These are phyloP conservation scores for Limnephilus auricula DNA, from an alignment of 2,888 invertebrate genomes.

Conservation along the genomic window DNA sequence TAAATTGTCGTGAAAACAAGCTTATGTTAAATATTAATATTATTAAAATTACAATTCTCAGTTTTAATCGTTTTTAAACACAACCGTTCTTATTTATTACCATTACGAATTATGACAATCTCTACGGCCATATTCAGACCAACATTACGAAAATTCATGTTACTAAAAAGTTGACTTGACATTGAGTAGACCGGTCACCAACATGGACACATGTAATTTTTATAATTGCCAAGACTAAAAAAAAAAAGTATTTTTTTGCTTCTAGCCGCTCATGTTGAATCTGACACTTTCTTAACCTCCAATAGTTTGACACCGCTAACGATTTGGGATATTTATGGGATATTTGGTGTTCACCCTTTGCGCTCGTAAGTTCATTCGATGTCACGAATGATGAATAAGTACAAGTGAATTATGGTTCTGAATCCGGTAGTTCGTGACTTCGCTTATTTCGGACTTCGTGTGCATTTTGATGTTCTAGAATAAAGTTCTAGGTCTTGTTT, in stretches of 20 bases:
- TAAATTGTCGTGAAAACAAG: no score
- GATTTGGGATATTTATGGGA: background rate
- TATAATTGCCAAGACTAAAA: background rate
- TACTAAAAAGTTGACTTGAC: no score
- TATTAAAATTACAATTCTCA: no score
- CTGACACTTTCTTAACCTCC: background rate
- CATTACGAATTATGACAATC: no score
- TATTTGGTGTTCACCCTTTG: background rate
- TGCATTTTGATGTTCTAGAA: background rate
- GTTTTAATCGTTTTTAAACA: no score
- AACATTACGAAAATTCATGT: no score
- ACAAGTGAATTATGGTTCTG: background rate
- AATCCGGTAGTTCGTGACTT: background rate
- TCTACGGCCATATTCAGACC: no score
- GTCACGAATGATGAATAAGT: background rate
- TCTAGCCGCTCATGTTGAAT: background rate
- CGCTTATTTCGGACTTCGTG: background rate
- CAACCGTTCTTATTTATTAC: no score
- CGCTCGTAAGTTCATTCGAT: background rate
- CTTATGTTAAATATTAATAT: no score
- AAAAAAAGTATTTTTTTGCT: background rate
- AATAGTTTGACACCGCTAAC: constrained; percentile 2
- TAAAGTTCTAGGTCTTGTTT: background rate
- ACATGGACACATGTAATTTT: background rate
- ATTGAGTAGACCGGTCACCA: no score